phyloP scores from a whole-genome alignment of 2,113 vertebrate genomes.

The Ceyx melanurus region DNA sequence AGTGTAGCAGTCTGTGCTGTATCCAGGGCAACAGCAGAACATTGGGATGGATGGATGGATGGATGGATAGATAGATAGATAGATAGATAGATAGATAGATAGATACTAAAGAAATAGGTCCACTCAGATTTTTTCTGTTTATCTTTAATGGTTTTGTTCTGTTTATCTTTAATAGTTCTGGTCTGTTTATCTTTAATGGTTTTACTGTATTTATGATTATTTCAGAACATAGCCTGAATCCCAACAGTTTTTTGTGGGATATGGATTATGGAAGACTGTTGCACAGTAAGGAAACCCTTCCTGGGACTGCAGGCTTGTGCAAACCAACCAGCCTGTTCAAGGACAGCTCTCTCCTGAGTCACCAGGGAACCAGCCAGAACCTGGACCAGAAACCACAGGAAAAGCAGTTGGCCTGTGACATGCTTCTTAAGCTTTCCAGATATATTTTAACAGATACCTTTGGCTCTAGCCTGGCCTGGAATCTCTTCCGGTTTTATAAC shows the following conservation, averaged over 20 bases:
- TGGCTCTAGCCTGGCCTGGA: constrained; percentile 30
- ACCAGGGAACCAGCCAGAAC: not conserved
- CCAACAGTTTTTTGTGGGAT: constrained; percentile 11
- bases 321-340: not conserved
- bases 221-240: constrained; percentile 30
- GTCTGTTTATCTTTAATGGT: not conserved
- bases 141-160: not conserved
- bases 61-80: no score
- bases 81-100: no score
- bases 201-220: constrained; percentile 15
- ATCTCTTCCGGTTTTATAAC: constrained; percentile 19
- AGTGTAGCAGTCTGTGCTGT: not conserved
- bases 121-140: not conserved
- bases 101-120: not conserved
- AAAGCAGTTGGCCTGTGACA: constrained; percentile 8
- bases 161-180: not conserved
- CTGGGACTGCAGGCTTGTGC: not conserved
- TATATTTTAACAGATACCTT: constrained; percentile 25
- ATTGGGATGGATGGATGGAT: no score
- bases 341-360: not conserved
- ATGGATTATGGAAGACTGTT: not conserved
- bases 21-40: not conserved
- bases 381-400: not conserved
- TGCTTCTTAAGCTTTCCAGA: constrained; percentile 35
- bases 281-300: not conserved